These are phyloP conservation scores for Chloroceryle inda DNA, from an alignment of 2,797 vertebrate species.

Conservation along the genomic window DNA sequence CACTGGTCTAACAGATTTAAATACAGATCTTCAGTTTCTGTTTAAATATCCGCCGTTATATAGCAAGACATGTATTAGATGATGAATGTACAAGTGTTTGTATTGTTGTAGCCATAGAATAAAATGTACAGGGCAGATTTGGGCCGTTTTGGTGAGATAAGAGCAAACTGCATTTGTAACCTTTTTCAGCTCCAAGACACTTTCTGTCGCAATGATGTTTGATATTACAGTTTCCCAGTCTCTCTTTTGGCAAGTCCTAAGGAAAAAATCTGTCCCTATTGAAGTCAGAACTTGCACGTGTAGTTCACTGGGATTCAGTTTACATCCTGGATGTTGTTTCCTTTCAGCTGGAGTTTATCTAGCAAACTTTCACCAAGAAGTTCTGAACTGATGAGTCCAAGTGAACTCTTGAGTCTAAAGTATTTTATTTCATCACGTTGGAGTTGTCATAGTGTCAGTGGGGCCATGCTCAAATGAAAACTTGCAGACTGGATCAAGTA, in stretches of 20 bases:
- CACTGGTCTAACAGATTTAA: not conserved
- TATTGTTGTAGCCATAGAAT: not conserved
- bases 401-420: not conserved
- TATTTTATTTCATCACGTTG: not conserved
- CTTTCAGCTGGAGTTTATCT: not conserved
- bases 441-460: not conserved
- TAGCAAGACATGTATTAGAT: not conserved
- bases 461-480: not conserved
- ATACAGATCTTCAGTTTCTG: not conserved
- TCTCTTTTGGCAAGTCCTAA: not conserved
- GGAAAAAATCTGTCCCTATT: not conserved
- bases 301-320: not conserved
- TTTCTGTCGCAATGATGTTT: not conserved
- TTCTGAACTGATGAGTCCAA: not conserved
- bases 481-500: not conserved
- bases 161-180: not conserved
- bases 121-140: not conserved
- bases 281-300: not conserved
- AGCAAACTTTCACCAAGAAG: not conserved
- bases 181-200: not conserved
- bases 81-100: not conserved
- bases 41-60: not conserved
- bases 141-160: not conserved
- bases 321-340: not conserved
- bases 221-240: not conserved